These are phyloP conservation scores for Aplidium turbinatum DNA, from an alignment of 23 tunicate species.

Conservation along the genomic window DNA sequence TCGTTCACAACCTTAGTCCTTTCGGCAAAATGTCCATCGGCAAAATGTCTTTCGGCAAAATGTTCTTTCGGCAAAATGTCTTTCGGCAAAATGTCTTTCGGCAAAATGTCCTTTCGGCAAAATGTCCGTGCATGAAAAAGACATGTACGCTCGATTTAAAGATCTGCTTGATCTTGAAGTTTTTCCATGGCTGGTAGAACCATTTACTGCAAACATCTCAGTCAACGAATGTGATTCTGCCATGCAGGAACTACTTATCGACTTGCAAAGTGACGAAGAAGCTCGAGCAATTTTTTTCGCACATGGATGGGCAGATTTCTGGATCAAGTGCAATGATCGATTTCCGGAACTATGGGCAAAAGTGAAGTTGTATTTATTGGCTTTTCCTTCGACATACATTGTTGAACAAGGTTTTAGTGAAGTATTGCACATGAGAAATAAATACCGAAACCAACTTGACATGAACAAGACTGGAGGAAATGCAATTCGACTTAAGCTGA, in stretches of 20 bases:
- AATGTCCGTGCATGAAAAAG: too few relatives aligned
- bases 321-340: conserved; percentile 27
- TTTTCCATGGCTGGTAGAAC: conserved; percentile 22
- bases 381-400: conserved; percentile 34
- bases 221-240: conserved; percentile 29
- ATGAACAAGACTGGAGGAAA: too few relatives aligned
- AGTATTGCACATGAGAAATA: too few relatives aligned
- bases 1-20: too few relatives aligned
- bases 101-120: too few relatives aligned
- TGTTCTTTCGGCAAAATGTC: too few relatives aligned
- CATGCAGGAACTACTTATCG: conserved; percentile 33
- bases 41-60: too few relatives aligned
- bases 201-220: conserved; percentile 28
- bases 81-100: too few relatives aligned
- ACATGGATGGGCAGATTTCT: conserved; percentile 34
- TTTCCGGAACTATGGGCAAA: conserved; percentile 34
- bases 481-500: too few relatives aligned
- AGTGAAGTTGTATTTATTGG: conserved; percentile 22
- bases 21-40: too few relatives aligned
- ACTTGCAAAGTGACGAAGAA: conserved; percentile 35
- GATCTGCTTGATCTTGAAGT: conserved; percentile 37
- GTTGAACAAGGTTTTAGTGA: too few relatives aligned
- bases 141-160: conserved; percentile 32
- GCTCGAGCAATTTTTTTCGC: conserved; percentile 31
- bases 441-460: too few relatives aligned